A percentile compares a stretch with the other conserved stretches of the same genome.
Conservation (phyloP, 35 echinoderm and acorn worm genomes). For the Chiridota heheva region DNA sequence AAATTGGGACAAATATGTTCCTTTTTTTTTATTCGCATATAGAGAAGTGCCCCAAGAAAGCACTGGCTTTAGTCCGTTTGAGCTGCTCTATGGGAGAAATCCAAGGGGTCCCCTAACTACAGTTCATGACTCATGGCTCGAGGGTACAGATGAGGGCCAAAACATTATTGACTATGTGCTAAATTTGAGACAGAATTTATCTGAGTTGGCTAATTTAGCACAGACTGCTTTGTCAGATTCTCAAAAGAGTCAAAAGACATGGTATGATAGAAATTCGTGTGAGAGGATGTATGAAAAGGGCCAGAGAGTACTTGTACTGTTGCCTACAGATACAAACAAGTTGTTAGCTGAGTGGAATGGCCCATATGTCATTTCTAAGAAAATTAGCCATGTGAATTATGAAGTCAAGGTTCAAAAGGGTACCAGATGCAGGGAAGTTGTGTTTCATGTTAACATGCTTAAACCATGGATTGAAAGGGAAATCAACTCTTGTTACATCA, state of each 20-base stretch:
- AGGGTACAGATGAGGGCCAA: neutral
- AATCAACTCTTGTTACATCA: neutral
- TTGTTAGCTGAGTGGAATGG: conserved; percentile 52
- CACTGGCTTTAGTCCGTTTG: conserved; percentile 17
- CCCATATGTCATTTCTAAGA: conserved; percentile 24
- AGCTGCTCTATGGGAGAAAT: conserved; percentile 28
- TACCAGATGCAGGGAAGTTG: neutral
- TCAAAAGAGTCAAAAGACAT: conserved; percentile 1
- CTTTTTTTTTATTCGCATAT: conserved; percentile 24
- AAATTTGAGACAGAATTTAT: conserved; percentile 12
- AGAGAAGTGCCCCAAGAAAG: conserved; percentile 23
- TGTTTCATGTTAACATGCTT: conserved; percentile 28
- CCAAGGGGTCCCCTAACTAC: neutral
- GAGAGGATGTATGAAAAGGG: conserved; percentile 4
- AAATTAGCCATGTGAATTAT: conserved; percentile 28
- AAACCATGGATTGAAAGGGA: conserved; percentile 3
- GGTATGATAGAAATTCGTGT: conserved; percentile 51
- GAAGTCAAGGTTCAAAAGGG: neutral
- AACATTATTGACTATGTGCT: conserved; percentile 32
- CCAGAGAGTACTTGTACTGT: conserved; percentile 12
- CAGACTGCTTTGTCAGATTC: neutral
- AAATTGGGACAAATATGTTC: conserved; percentile 31
- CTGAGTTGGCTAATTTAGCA: neutral
- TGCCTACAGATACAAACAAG: conserved; percentile 36
- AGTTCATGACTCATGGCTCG: neutral